Conservation (phyloP, 1,140 invertebrate genomes). For the Bombus superbus region DNA sequence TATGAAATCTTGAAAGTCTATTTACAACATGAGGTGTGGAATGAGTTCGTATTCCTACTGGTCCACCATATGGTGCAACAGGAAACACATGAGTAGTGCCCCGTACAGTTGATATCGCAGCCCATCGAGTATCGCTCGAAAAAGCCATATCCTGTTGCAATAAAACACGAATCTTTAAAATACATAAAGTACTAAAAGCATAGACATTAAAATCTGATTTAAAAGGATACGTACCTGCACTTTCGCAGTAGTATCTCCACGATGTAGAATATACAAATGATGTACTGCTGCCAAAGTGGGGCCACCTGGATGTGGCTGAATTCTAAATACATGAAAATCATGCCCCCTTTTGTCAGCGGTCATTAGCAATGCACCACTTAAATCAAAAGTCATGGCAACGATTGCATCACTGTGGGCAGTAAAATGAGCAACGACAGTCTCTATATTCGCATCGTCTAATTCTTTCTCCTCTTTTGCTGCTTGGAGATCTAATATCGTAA, state of each 20-base stretch:
- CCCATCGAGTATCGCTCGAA: constrained; percentile 97
- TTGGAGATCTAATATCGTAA: constrained; percentile 94
- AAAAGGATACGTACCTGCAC: constrained; percentile 84
- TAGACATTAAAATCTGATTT: background rate
- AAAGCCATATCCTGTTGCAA: constrained; percentile 91
- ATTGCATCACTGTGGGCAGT: constrained; percentile 96
- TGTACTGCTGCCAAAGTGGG: constrained; percentile 95
- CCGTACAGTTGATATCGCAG: constrained; percentile 95
- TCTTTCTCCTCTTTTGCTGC: constrained; percentile 84
- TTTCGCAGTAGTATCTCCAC: constrained; percentile 93
- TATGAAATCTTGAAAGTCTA: constrained; percentile 96
- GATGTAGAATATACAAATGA: constrained; percentile 97
- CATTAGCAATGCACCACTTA: constrained; percentile 94
- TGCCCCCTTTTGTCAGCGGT: constrained; percentile 97
- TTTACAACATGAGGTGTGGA: constrained; percentile 97
- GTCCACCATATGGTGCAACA: constrained; percentile 97
- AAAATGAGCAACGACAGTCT: constrained; percentile 96
- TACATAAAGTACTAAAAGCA: background rate
- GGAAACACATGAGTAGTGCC: constrained; percentile 99
- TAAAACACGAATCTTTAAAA: background rate
- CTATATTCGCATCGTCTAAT: constrained; percentile 82
- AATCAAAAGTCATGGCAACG: constrained; percentile 95
- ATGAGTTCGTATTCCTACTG: constrained; percentile 95
- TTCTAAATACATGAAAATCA: constrained; percentile 97
- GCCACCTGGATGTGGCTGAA: constrained; percentile 96